Base-by-base conservation (phyloP, 30 jellyfish, hydroid and myxozoan species). In the Clytia hemisphaerica region DNA sequence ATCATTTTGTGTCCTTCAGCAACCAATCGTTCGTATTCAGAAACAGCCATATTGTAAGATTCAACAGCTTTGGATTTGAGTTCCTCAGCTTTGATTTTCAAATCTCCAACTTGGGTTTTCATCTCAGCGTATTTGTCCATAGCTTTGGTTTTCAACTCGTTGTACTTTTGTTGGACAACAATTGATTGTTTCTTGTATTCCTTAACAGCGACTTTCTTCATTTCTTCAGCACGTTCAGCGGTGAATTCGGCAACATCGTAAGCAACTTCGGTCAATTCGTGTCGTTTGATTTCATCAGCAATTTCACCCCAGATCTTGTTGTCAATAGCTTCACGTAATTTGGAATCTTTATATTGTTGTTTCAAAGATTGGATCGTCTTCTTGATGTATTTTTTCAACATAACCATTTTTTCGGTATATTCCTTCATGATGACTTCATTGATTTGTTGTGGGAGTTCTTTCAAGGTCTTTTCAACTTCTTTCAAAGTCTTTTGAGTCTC, bases 301-400 rank as follows among this genome's bases (percentile, higher is more conserved):
- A 91, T 73, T 61, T 91, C 95, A 2, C 55, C 30, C 99, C 99
- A 91, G 32, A 91, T 55, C 34, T 74, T 80, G 61, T 91, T 73
- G 0, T 76, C 61, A 58, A 91, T 69, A 16, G 83, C 37, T 10
- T 87, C 89, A 45, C 71, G 60, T 71, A 68, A 14, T 36, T 28
- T 57, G 24, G 30, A 0, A 37, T 14, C 32, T 9, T 30, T 53
- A n/a, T 26, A 26, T 74, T 74, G 82, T 27, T 16, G 42, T 15
- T 74, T 59, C 24, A 49, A 16, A 44, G 53, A 72, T 26, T 36
- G 35, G 19, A 6, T 58, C 47, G 61, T 29, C 55, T 18, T 9
- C 45, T 62, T 58, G 15, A 59, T 45, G 30, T 40, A 6, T 16
- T 40, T 55, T 1, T 34, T 44, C 34, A 45, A 45, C 58, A 50